Percentiles rank a stretch among this genome's conserved stretches.
Evolutionary conservation across 2,888 invertebrate genomes (phyloP).

Genomic region (Monopis laevigella): DNA sequence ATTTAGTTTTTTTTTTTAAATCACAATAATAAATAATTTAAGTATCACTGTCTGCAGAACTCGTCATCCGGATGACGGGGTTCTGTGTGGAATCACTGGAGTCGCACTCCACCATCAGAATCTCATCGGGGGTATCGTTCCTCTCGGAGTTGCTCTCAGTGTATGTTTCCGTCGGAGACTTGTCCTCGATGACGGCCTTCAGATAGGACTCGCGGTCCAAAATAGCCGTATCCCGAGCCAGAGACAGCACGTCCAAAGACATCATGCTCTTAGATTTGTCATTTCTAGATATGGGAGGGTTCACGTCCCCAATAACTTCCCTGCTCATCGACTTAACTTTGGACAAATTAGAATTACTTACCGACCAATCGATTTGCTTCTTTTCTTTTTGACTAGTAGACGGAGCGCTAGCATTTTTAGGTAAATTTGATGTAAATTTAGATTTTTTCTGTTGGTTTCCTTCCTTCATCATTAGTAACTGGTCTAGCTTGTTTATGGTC

Average conservation of each 20-base stretch:
- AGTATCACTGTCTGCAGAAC: constrained; percentile 48
- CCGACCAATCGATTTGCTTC: constrained; percentile 35
- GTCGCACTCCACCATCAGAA: constrained; percentile 58
- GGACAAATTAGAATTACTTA: background rate
- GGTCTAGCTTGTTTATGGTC: constrained; percentile 81
- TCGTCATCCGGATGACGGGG: constrained; percentile 58
- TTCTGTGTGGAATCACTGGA: constrained; percentile 57
- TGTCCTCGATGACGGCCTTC: constrained; percentile 58
- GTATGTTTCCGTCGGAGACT: constrained; percentile 54
- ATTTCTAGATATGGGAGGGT: constrained; percentile 40
- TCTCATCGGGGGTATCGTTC: constrained; percentile 56
- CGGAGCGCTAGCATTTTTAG: constrained; percentile 48
- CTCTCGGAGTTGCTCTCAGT: constrained; percentile 58
- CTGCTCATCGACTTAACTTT: constrained; percentile 47
- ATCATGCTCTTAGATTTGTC: constrained; percentile 61
- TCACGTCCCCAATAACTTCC: constrained; percentile 44
- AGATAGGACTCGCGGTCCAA: constrained; percentile 54
- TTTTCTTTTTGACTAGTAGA: constrained; percentile 44
- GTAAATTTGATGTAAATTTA: constrained; percentile 46
- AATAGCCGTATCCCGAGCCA: constrained; percentile 48
- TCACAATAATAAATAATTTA: too few species aligned
- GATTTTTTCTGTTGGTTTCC: constrained; percentile 65
- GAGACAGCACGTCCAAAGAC: constrained; percentile 52
- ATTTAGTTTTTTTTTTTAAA: too few species aligned
- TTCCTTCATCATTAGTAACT: constrained; percentile 74